Conservation (phyloP, 2,113 vertebrate species). For the Arizona elegans region DNA sequence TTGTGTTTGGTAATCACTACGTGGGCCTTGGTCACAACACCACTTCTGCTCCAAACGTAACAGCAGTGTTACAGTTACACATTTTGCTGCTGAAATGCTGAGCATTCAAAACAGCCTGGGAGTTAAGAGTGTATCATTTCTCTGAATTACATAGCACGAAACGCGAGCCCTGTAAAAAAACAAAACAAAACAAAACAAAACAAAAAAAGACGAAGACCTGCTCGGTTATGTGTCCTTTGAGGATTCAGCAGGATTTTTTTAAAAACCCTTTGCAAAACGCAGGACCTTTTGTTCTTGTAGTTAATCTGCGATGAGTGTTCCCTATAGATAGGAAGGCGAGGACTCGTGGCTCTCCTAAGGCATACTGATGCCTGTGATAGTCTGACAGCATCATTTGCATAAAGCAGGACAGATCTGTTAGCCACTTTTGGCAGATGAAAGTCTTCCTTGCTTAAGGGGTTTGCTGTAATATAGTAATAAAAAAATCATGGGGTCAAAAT, state of each 20-base stretch:
- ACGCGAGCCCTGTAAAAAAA: neutral
- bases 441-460: neutral
- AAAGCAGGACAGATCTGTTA: neutral
- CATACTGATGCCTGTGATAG: neutral
- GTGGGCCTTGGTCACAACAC: too few species aligned
- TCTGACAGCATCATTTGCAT: neutral
- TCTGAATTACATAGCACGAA: neutral
- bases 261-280: neutral
- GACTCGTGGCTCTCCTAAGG: neutral
- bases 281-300: neutral
- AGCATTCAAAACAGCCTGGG: neutral
- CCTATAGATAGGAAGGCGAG: neutral
- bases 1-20: too few species aligned
- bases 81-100: neutral
- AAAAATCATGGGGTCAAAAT: neutral
- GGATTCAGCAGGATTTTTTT: neutral
- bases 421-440: neutral
- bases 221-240: neutral
- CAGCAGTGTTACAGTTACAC: neutral
- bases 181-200: neutral
- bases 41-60: neutral
- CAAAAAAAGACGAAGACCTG: neutral
- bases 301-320: neutral
- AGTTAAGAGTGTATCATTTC: neutral
- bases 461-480: neutral